phyloP scores from a whole-genome alignment of 2,888 invertebrate genomes.

The Cryptops parisi region DNA sequence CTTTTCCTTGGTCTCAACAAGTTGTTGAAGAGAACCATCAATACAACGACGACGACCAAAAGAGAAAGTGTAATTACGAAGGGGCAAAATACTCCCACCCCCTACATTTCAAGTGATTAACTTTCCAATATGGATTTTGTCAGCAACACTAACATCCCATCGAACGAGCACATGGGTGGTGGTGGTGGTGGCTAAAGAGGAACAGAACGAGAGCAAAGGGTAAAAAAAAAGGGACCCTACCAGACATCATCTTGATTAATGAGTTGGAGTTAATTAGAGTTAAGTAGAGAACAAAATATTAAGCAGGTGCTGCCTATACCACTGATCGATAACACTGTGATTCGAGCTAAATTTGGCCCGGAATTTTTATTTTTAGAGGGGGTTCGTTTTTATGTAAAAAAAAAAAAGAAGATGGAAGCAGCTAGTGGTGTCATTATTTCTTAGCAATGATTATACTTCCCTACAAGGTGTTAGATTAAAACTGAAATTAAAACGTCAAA shows the following conservation, averaged over 20 bases:
- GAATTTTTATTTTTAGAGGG: not conserved
- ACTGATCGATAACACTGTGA: not conserved
- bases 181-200: not conserved
- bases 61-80: no score
- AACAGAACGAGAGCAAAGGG: not conserved
- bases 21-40: no score
- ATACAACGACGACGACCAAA: no score
- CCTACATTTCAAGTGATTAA: not conserved
- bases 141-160: not conserved
- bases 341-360: not conserved
- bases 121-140: not conserved
- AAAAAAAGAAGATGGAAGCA: no score
- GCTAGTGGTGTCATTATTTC: no score
- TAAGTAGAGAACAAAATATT: not conserved
- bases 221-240: not conserved
- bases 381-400: no score
- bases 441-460: no score
- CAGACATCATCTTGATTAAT: constrained; percentile 9
- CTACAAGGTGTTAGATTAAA: no score
- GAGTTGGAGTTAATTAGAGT: constrained; percentile 12
- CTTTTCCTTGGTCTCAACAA: no score
- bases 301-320: not conserved
- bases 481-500: no score
- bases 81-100: no score
- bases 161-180: no score